A percentile compares a stretch with the other conserved stretches of the same genome.
Conservation (phyloP, 2,888 invertebrate genomes). For the Aplocera efformata region DNA sequence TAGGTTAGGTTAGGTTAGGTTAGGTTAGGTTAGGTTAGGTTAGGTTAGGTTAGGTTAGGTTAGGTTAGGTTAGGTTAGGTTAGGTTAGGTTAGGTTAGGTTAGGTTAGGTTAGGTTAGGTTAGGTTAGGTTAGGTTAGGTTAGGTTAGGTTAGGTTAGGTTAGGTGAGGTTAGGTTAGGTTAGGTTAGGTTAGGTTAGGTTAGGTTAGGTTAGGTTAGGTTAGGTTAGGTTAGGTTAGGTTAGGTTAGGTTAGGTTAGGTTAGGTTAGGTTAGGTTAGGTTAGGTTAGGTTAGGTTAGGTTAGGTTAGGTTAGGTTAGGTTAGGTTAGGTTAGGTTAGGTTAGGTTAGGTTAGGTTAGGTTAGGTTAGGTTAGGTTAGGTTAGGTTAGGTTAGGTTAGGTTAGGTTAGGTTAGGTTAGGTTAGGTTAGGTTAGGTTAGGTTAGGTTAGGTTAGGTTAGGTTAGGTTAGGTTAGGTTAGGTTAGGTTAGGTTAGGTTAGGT, state of each 20-base stretch:
- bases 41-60: constrained; percentile 27
- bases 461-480: constrained; percentile 18
- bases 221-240: constrained; percentile 21
- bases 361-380: constrained; percentile 15
- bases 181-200: too few species aligned
- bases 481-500: constrained; percentile 19
- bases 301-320: constrained; percentile 24
- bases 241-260: constrained; percentile 30
- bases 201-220: constrained; percentile 24
- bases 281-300: constrained; percentile 34
- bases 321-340: constrained; percentile 15
- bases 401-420: constrained; percentile 5
- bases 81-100: constrained; percentile 26
- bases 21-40: constrained; percentile 26
- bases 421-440: constrained; percentile 18
- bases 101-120: constrained; percentile 17
- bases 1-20: constrained; percentile 26
- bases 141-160: constrained; percentile 14
- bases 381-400: constrained; percentile 6
- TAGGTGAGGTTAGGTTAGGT: constrained; percentile 15
- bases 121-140: constrained; percentile 14
- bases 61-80: constrained; percentile 22
- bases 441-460: constrained; percentile 19
- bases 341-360: constrained; percentile 12
- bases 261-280: constrained; percentile 33